Percentiles rank a stretch among this genome's conserved stretches.
These are phyloP conservation scores for Ceramica pisi DNA, from an alignment of 2,888 invertebrate genomes.

Conservation along the genomic window DNA sequence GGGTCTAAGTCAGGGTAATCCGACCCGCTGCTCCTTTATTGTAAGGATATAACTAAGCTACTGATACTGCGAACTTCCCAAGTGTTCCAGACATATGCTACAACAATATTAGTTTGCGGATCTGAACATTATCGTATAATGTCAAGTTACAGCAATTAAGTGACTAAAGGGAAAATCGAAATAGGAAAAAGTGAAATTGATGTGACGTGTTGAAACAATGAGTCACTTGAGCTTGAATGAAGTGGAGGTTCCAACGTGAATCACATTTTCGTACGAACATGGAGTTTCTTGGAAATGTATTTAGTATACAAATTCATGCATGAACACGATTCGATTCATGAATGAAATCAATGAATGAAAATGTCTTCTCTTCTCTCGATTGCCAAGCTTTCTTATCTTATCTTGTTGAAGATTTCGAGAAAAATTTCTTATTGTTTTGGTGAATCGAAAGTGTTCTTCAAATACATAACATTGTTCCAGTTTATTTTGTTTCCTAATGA, in stretches of 20 bases:
- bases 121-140: not conserved
- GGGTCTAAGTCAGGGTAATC: slow-evolving; percentile 79
- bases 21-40: slow-evolving; percentile 81
- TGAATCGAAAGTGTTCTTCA: too few species aligned
- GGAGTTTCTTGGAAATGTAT: slow-evolving; percentile 12
- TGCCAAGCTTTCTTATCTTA: not conserved
- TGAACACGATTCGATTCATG: slow-evolving; percentile 9
- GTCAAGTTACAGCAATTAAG: slow-evolving; percentile 1
- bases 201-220: slow-evolving; percentile 34
- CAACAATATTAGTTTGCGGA: slow-evolving; percentile 30
- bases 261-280: slow-evolving; percentile 32
- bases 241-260: slow-evolving; percentile 43
- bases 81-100: slow-evolving; percentile 59
- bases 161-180: slow-evolving; percentile 24
- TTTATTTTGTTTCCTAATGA: not conserved
- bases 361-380: not conserved
- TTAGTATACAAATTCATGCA: slow-evolving; percentile 16
- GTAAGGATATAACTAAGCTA: slow-evolving; percentile 70
- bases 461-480: not conserved
- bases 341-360: slow-evolving; percentile 14
- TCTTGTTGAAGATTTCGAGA: not conserved
- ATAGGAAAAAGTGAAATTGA: slow-evolving; percentile 20
- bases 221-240: slow-evolving; percentile 35
- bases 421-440: not conserved
- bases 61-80: slow-evolving; percentile 65